Conservation (phyloP, 37 sponge, comb jelly and placozoan species). For the Mnemiopsis leidyi region DNA sequence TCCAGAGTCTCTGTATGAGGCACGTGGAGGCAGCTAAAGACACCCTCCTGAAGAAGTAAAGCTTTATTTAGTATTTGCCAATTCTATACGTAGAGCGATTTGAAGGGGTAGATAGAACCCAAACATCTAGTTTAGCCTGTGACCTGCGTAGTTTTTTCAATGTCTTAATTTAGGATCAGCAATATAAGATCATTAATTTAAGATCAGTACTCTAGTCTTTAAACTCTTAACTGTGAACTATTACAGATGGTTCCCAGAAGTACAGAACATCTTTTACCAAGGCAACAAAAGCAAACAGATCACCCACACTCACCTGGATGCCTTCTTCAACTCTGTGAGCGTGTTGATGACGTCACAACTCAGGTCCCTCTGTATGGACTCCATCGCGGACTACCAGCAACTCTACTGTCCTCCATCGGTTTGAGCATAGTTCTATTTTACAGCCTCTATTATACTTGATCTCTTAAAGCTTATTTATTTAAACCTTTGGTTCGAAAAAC, state of each 20-base stretch:
- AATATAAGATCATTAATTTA: too few relatives aligned
- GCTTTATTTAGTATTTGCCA: too few relatives aligned
- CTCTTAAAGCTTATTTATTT: too few relatives aligned
- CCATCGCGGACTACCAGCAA: conserved; percentile 73
- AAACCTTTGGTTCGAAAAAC: too few relatives aligned
- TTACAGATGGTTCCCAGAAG: conserved; percentile 89
- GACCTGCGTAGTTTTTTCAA: too few relatives aligned
- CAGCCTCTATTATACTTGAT: too few relatives aligned
- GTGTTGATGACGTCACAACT: conserved; percentile 86
- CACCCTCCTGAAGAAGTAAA: conserved; percentile 77
- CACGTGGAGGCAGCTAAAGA: conserved; percentile 79
- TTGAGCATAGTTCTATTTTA: too few relatives aligned
- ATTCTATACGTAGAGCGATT: too few relatives aligned
- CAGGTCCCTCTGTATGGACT: conserved; percentile 77
- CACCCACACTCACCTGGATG: conserved; percentile 76
- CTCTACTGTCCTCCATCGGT: conserved; percentile 74
- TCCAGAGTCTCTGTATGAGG: conserved; percentile 71
- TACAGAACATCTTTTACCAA: conserved; percentile 93
- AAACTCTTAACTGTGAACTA: neutral
- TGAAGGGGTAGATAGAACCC: too few relatives aligned
- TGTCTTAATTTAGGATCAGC: too few relatives aligned
- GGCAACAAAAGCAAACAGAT: conserved; percentile 91
- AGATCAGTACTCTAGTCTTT: too few relatives aligned
- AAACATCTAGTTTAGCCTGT: too few relatives aligned
- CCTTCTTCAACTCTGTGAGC: conserved; percentile 78